A percentile compares a stretch with the other conserved stretches of the same genome.
phyloP scores from a whole-genome alignment of 1,140 invertebrate genomes.

The Papilio dardanus region DNA sequence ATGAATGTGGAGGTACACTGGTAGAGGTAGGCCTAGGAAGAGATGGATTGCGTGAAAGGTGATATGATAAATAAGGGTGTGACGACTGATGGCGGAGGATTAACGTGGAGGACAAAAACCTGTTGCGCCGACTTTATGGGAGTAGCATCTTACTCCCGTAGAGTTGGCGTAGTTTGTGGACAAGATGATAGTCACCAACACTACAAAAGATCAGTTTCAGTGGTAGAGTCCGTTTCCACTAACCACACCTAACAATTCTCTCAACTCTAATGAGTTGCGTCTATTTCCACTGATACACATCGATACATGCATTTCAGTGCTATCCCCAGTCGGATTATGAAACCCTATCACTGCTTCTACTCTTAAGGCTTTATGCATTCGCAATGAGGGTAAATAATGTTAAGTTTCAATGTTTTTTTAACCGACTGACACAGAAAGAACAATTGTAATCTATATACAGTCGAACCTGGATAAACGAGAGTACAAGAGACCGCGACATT shows the following conservation, averaged over 20 bases:
- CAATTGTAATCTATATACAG: neutral
- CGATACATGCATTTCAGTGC: no score
- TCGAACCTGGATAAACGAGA: no score
- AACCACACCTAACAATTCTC: neutral
- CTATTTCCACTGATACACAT: neutral
- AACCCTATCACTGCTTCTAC: slow-evolving; percentile 38
- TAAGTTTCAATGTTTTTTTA: neutral
- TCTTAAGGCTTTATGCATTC: slow-evolving; percentile 28
- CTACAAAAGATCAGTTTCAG: neutral
- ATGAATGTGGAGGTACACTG: no score
- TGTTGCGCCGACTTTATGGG: no score
- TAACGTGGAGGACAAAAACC: no score
- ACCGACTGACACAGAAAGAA: neutral
- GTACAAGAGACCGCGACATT: no score
- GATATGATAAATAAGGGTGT: no score
- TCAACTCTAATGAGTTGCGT: neutral
- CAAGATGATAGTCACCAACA: neutral
- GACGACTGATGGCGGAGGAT: no score
- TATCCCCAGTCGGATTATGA: slow-evolving; percentile 37
- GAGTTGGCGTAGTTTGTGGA: no score
- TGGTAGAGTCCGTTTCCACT: neutral
- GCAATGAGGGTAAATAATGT: slow-evolving; percentile 4
- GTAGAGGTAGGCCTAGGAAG: no score
- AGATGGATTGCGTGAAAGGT: no score
- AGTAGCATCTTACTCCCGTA: no score